Conservation (phyloP, 2,888 invertebrate genomes). For the Seira ritae region DNA sequence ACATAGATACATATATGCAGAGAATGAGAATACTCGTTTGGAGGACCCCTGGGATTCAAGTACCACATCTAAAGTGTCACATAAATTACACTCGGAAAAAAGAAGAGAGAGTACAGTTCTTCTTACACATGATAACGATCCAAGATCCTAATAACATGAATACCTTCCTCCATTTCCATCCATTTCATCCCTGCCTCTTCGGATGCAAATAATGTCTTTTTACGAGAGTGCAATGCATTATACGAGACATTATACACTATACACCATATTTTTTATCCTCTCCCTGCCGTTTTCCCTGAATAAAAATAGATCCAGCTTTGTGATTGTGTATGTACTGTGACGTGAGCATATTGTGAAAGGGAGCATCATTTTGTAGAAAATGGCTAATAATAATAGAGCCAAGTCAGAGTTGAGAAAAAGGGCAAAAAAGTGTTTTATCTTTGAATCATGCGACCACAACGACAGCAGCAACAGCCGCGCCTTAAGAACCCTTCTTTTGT, state of each 20-base stretch:
- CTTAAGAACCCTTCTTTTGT: not conserved
- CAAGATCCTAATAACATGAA: not conserved
- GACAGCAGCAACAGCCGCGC: constrained; percentile 13
- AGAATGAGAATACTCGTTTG: not conserved
- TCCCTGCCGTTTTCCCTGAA: not conserved
- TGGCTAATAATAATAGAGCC: constrained; percentile 34
- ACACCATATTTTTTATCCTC: not conserved
- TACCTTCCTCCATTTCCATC: not conserved
- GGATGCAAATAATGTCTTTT: constrained; percentile 9
- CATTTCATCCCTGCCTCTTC: no score
- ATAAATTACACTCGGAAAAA: constrained; percentile 66
- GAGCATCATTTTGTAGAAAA: constrained; percentile 24
- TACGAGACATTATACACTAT: not conserved
- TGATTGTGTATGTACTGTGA: not conserved
- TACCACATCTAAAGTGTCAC: constrained; percentile 73
- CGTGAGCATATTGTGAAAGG: constrained; percentile 14
- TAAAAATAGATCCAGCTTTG: not conserved
- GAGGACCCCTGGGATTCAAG: constrained; percentile 71
- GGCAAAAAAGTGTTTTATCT: constrained; percentile 38
- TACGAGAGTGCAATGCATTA: not conserved
- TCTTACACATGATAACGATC: constrained; percentile 16
- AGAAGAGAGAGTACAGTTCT: constrained; percentile 6
- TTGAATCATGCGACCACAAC: constrained; percentile 27
- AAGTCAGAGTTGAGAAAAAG: constrained; percentile 17
- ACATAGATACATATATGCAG: no score